Evolutionary conservation across 2,797 vertebrate species (phyloP), one percentile per base, ranked within the genome.

Genomic region (Fistularia commersonii): DNA sequence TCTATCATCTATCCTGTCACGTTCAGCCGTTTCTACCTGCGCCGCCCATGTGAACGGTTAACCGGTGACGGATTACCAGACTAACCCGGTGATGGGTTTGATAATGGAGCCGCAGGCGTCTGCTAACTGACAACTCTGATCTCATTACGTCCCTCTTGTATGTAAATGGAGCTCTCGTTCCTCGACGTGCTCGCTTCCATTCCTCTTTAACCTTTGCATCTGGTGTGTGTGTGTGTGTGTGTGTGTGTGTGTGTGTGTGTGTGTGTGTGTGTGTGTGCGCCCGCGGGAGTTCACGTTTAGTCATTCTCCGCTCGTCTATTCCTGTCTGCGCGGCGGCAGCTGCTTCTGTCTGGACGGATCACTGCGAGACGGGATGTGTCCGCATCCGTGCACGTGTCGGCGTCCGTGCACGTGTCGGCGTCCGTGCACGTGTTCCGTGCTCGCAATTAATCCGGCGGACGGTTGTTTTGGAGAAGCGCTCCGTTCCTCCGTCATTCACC

Each of bases 381-480:
- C 15, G 45, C 41, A 14, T 59, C 35, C 13, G 49, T 63, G 35
- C 53, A 52, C 36, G 46, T 41, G 33, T 50, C 48, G 35, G 33
- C 48, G 47, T 14, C 37, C 33, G 48, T 40, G 37, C 1, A 34
- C 56, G 67, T 74, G 55, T n/a, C n/a, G n/a, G n/a, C n/a, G n/a
- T n/a, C n/a, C n/a, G n/a, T n/a, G n/a, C n/a, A n/a, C n/a, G n/a
- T n/a, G n/a, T n/a, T n/a, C n/a, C n/a, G n/a, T n/a, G n/a, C n/a
- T n/a, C n/a, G n/a, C n/a, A n/a, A 74, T 79, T 73, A 64, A 80
- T 79, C 80, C 53, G 43, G 36, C 33, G 41, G 64, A 77, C 71
- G 56, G 55, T 47, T 53, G 59, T 82, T 59, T 72, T 51, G 68
- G 47, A 76, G 59, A 61, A 61, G 42, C 51, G 48, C 34, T 14